Conservation (phyloP, 2,797 vertebrate genomes). For the Moxostoma hubbsi region DNA sequence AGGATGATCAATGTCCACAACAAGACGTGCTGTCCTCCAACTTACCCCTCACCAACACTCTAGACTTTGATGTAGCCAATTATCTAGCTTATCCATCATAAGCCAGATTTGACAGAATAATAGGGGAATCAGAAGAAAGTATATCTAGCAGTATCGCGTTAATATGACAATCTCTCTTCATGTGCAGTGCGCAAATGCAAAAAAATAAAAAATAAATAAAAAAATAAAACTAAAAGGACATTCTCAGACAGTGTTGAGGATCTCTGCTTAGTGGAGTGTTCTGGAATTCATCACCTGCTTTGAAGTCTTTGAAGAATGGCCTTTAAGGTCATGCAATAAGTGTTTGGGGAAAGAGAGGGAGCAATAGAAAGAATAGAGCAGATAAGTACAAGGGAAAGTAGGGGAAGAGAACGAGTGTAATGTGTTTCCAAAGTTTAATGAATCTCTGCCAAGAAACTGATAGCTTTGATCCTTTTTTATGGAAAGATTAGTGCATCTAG, state of each 20-base stretch:
- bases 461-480: not conserved
- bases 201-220: too few species aligned
- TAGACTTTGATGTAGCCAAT: constrained; percentile 47
- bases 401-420: not conserved
- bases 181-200: not conserved
- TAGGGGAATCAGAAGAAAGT: constrained; percentile 4
- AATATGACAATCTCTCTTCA: constrained; percentile 25
- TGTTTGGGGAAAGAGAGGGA: constrained; percentile 37
- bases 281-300: constrained; percentile 67
- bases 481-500: constrained; percentile 1
- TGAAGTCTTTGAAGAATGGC: constrained; percentile 44
- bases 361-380: constrained; percentile 60
- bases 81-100: constrained; percentile 17
- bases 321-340: constrained; percentile 62
- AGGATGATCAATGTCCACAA: not conserved
- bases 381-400: constrained; percentile 19
- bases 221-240: constrained; percentile 27
- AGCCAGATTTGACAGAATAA: constrained; percentile 15
- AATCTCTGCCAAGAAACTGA: constrained; percentile 1
- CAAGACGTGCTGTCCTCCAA: constrained; percentile 32
- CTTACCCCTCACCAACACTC: constrained; percentile 32
- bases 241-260: constrained; percentile 54
- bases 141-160: constrained; percentile 1
- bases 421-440: constrained; percentile 26
- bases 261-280: constrained; percentile 52